Evolutionary conservation across 2,888 invertebrate species (phyloP), one percentile per base, ranked within the genome.

Genomic region (Brassicogethes aeneus): DNA sequence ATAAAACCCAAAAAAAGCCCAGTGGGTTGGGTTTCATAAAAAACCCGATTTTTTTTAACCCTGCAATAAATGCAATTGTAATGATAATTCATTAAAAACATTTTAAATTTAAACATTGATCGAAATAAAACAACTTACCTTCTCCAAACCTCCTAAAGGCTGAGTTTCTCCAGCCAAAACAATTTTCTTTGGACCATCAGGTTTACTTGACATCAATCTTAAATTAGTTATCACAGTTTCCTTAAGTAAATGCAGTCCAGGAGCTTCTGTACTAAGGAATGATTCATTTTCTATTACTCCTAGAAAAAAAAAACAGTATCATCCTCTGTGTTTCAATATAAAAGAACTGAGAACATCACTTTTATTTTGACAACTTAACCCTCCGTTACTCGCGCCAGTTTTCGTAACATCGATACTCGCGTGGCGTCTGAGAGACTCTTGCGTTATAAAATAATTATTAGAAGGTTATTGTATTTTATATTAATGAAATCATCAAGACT

Each of bases 141-240:
- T 68, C 30, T 66, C 65, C 16, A 64, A 65, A 17, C 64, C 59
- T 2, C 58, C 52, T 7, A 61, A 52, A 1, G 72, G 70, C 16
- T 76, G 60, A 48, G 77, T 68, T 56, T 81, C 78, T 1, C 82
- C 81, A 2, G 77, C 78, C 14, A 82, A 60, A 1, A 79, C 73
- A 30, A 82, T 75, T 37, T 71, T 70, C 42, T 74, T 70, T 32
- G 68, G 70, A 8, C 68, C 60, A 3, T 70, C 73, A 1, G 70
- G 69, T 46, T 72, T 73, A 35, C 74, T 71, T 33, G 75, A 70
- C 7, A 75, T 74, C 8, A 79, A 66, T 44, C 81, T 74, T 15
- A 91, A 70, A 31, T 86, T 76, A 0, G 81, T 76, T 34, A 83
- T 74, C 2, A 89, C 73, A 12, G 84, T 83, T 67, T 90, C 88